phyloP scores from a whole-genome alignment of 1,140 invertebrate genomes.

The Tetranychus cinnabarinus region DNA sequence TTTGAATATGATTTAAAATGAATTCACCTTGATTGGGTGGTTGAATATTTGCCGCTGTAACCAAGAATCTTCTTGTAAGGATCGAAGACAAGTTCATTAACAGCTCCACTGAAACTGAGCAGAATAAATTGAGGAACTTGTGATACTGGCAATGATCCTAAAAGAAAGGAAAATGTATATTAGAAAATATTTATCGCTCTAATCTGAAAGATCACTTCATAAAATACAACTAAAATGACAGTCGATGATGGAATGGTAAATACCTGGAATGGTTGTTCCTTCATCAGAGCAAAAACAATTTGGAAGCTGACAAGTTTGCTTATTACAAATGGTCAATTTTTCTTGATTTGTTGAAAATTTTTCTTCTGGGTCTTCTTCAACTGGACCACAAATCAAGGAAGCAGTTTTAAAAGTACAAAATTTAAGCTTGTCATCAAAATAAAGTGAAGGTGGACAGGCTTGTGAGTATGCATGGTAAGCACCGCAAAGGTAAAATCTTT shows the following conservation, averaged over 20 bases:
- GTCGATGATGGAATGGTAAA: not conserved
- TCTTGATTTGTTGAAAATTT: slow-evolving; percentile 5
- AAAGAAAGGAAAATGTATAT: not conserved
- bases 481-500: slow-evolving; percentile 10
- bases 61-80: slow-evolving; percentile 9
- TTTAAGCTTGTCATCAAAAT: slow-evolving; percentile 71
- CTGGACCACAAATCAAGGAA: slow-evolving; percentile 66
- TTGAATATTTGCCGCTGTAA: slow-evolving; percentile 3
- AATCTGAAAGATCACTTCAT: not conserved
- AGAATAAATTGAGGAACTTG: slow-evolving; percentile 15
- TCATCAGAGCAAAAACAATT: slow-evolving; percentile 83
- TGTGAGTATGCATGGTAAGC: slow-evolving; percentile 5
- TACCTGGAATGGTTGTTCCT: slow-evolving; percentile 56
- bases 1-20: not conserved
- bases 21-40: slow-evolving; percentile 2
- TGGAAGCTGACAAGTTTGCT: slow-evolving; percentile 47
- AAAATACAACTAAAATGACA: not conserved
- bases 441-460: slow-evolving; percentile 53
- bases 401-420: slow-evolving; percentile 62
- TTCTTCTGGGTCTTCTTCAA: slow-evolving; percentile 19
- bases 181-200: not conserved
- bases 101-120: slow-evolving; percentile 14
- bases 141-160: slow-evolving; percentile 8
- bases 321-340: slow-evolving; percentile 35
- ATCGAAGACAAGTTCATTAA: slow-evolving; percentile 12